Conservation (phyloP, 37 sponge, comb jelly and placozoan species). For the Lycopodina hypogea region DNA sequence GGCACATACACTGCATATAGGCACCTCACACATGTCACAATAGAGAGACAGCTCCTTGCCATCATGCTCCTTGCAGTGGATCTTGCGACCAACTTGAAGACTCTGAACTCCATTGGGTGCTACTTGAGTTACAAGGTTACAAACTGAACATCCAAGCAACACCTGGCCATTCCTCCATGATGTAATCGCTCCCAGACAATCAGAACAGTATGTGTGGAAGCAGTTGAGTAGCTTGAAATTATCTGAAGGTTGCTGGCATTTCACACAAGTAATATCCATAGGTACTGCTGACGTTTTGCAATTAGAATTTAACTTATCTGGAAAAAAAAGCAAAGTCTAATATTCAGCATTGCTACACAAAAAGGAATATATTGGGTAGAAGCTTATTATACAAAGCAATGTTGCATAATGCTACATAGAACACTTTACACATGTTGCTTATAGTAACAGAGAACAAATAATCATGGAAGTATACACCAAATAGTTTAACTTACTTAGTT, state of each 20-base stretch:
- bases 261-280: neutral
- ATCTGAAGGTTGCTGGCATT: neutral
- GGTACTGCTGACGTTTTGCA: too few species aligned
- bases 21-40: neutral
- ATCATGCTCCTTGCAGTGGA: neutral
- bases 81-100: neutral
- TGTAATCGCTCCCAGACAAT: neutral
- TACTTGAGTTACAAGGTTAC: neutral
- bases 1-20: neutral
- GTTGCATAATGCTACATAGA: too few species aligned
- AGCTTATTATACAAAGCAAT: too few species aligned
- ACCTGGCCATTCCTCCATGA: neutral
- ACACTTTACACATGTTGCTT: too few species aligned
- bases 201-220: neutral
- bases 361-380: too few species aligned
- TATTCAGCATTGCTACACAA: too few species aligned
- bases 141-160: neutral
- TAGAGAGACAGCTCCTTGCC: neutral
- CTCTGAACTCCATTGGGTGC: neutral
- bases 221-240: neutral
- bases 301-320: too few species aligned
- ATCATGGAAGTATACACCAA: too few species aligned
- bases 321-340: too few species aligned
- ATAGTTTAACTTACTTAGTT: too few species aligned
- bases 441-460: too few species aligned